phyloP scores from a whole-genome alignment of 1,140 invertebrate genomes.

The Copidosoma floridanum region DNA sequence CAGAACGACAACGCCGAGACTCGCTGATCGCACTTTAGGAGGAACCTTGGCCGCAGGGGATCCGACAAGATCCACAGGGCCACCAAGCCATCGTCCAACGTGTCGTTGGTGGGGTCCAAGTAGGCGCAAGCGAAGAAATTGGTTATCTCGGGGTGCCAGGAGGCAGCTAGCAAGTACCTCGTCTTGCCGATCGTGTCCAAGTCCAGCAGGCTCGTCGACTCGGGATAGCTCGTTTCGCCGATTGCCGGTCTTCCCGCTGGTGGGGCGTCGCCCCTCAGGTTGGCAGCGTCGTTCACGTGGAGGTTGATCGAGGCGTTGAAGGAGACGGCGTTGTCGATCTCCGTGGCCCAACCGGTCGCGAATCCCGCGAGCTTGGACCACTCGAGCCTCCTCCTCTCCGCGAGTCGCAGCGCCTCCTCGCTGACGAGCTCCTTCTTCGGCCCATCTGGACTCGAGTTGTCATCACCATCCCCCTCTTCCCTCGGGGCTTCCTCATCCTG shows the following conservation, averaged over 20 bases:
- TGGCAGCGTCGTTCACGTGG: slow-evolving; percentile 63
- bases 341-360: slow-evolving; percentile 19
- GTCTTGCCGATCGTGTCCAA: slow-evolving; percentile 56
- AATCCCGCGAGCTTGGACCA: slow-evolving; percentile 24
- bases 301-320: slow-evolving; percentile 64
- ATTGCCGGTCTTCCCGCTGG: slow-evolving; percentile 23
- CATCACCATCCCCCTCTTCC: too few species aligned
- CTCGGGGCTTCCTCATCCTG: too few species aligned
- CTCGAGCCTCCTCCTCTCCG: neutral
- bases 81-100: neutral
- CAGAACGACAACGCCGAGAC: slow-evolving; percentile 66
- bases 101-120: slow-evolving; percentile 46
- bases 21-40: slow-evolving; percentile 63
- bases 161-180: slow-evolving; percentile 62
- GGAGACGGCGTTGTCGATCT: slow-evolving; percentile 49
- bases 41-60: slow-evolving; percentile 64
- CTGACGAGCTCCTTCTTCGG: neutral
- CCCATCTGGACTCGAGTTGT: slow-evolving; percentile 6
- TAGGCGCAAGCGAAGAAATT: slow-evolving; percentile 67
- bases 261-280: slow-evolving; percentile 41
- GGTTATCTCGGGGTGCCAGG: slow-evolving; percentile 65
- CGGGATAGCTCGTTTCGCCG: slow-evolving; percentile 45
- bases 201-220: slow-evolving; percentile 58
- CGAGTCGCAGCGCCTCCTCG: slow-evolving; percentile 2
- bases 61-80: slow-evolving; percentile 68